Base-by-base conservation (phyloP, 2,113 vertebrate genomes). In the Vulpes vulpes region DNA sequence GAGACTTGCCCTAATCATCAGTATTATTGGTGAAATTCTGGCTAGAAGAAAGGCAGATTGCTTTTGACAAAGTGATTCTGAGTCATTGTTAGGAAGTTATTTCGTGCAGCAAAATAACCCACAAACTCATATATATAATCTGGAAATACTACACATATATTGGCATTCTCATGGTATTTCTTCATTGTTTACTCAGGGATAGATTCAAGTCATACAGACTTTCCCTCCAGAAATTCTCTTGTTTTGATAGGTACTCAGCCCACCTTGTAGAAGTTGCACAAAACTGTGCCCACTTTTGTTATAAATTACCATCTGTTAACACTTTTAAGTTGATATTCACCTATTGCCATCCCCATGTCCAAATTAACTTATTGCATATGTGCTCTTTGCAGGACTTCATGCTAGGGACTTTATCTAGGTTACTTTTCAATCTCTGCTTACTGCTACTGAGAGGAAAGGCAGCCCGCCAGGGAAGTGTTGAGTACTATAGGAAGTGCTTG, bases 11-110 rank as follows among this genome's bases (percentile, higher is more conserved):
- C 73, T 93, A 12, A 32, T 94, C 2, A 7, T 38, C 53, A 5
- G 25, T 49, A 51, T 69, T 55, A 76, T 82, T 76, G 80, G 64
- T 96, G 83, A 76, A 90, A 73, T 85, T 73, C 59, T 86, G 60
- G 8, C 30, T 78, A 32, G 20, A 19, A 76, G 92, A 73, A 85
- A 22, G 25, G 51, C 6, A 82, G 30, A 69, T 38, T 92, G 3
- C 5, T 92, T 76, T 69, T 57, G 73, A 55, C 10, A 76, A 69
- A 92, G 80, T 95, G n/a, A 89, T 89, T 85, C 65, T 92, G 38
- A 74, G 17, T 92, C 91, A 80, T 49, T 94, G 38, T 89, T 62
- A 74, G 88, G 57, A 97, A 95, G 32, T 95, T 81, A 74, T 64
- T 55, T 94, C 35, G 81, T 93, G 27, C n/a, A 74, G n/a, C 57